A percentile compares a stretch with the other conserved stretches of the same genome.
phyloP scores from a whole-genome alignment of 2,113 vertebrate genomes.

The Periophthalmodon schlosseri region DNA sequence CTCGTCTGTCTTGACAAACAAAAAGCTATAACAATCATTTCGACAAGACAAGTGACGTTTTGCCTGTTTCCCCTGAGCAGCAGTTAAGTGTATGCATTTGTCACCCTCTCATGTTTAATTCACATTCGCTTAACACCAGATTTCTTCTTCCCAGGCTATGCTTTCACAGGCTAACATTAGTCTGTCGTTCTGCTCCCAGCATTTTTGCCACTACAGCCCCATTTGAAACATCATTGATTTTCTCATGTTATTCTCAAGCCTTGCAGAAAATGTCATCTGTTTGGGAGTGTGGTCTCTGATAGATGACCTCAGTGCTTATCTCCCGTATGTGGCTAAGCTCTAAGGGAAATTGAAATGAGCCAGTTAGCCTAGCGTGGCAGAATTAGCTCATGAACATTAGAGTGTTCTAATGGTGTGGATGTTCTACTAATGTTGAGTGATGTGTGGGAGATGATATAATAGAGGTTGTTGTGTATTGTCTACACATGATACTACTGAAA shows the following conservation, averaged over 20 bases:
- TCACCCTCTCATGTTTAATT: conserved; percentile 62
- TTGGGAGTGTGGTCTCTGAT: conserved; percentile 26
- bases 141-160: conserved; percentile 32
- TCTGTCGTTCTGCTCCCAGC: conserved; percentile 14
- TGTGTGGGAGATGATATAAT: conserved; percentile 27
- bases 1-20: conserved; percentile 9
- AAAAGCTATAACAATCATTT: conserved; percentile 16
- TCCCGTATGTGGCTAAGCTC: conserved; percentile 23
- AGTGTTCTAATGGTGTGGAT: conserved; percentile 29
- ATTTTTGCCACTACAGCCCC: conserved; percentile 29
- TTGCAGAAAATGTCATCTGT: conserved; percentile 37
- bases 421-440: conserved; percentile 27
- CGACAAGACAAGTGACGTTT: conserved; percentile 25
- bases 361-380: conserved; percentile 29
- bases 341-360: conserved; percentile 29
- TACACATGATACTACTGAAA: neutral
- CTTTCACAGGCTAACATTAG: conserved; percentile 38
- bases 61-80: conserved; percentile 29
- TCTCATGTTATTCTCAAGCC: conserved; percentile 21
- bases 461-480: neutral
- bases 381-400: conserved; percentile 17
- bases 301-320: conserved; percentile 6
- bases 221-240: conserved; percentile 35
- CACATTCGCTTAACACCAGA: conserved; percentile 51
- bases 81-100: conserved; percentile 54